These are phyloP conservation scores for Morpho deidamia DNA, from an alignment of 2,888 invertebrate genomes.

Conservation along the genomic window DNA sequence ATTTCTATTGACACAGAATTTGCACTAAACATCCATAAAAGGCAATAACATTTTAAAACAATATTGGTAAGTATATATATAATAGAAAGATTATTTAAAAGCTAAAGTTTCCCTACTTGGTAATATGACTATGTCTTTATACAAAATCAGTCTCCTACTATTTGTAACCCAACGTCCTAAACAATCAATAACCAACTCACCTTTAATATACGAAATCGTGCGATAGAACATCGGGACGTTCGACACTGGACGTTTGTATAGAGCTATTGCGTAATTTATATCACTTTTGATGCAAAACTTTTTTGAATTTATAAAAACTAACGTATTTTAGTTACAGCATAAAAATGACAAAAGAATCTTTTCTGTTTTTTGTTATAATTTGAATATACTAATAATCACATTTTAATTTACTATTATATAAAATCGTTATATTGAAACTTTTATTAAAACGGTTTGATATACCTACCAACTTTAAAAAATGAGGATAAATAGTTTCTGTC, in stretches of 20 bases:
- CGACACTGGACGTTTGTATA: constrained; percentile 48
- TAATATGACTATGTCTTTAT: constrained; percentile 65
- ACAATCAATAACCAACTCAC: constrained; percentile 39
- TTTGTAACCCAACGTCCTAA: constrained; percentile 57
- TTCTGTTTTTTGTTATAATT: too few species aligned
- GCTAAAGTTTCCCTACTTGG: constrained; percentile 45
- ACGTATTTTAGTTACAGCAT: too few species aligned
- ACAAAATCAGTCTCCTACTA: constrained; percentile 78
- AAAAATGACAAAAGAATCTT: too few species aligned
- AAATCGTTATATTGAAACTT: too few species aligned
- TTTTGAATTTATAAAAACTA: not conserved
- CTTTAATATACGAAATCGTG: constrained; percentile 39
- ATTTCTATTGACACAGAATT: not conserved
- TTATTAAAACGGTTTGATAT: too few species aligned
- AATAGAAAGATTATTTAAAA: constrained; percentile 32
- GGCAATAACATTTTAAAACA: constrained; percentile 32
- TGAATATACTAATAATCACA: too few species aligned
- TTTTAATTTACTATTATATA: too few species aligned
- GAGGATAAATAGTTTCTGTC: too few species aligned
- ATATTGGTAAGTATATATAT: constrained; percentile 34
- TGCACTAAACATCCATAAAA: constrained; percentile 38
- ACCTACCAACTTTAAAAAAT: too few species aligned
- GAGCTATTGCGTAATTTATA: not conserved
- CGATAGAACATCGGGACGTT: constrained; percentile 52
- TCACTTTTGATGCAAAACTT: not conserved